phyloP scores from a whole-genome alignment of 2,113 vertebrate genomes.

The Sterrhoptilus dennistouni region DNA sequence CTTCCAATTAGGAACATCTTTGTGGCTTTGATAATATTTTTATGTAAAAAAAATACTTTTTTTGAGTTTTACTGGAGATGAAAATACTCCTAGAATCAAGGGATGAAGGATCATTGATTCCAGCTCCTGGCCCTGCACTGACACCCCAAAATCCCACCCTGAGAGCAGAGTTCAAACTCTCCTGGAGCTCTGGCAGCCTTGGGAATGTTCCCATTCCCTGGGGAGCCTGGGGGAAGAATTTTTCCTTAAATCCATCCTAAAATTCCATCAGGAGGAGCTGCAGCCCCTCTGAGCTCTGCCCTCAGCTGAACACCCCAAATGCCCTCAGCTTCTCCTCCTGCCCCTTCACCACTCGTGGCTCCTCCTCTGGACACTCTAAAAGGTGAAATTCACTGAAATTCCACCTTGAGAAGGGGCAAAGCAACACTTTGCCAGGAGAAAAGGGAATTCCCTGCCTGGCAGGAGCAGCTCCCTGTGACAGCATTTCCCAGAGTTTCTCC shows the following conservation, averaged over 20 bases:
- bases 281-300: background rate
- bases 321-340: background rate
- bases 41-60: background rate
- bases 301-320: background rate
- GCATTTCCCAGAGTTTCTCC: background rate
- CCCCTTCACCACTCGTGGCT: background rate
- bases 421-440: background rate
- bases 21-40: background rate
- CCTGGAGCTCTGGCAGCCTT: background rate
- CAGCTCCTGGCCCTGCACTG: background rate
- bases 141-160: background rate
- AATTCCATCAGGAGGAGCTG: background rate
- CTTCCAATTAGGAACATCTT: background rate
- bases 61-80: background rate
- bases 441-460: background rate
- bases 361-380: background rate
- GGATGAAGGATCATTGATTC: background rate
- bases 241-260: background rate
- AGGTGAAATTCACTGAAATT: background rate
- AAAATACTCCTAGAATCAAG: background rate
- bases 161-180: accelerated
- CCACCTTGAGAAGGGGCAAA: background rate
- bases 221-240: background rate
- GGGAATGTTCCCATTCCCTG: background rate
- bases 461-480: background rate